These are phyloP conservation scores for Argyrosomus regius DNA, from an alignment of 2,797 vertebrate genomes.

Conservation along the genomic window DNA sequence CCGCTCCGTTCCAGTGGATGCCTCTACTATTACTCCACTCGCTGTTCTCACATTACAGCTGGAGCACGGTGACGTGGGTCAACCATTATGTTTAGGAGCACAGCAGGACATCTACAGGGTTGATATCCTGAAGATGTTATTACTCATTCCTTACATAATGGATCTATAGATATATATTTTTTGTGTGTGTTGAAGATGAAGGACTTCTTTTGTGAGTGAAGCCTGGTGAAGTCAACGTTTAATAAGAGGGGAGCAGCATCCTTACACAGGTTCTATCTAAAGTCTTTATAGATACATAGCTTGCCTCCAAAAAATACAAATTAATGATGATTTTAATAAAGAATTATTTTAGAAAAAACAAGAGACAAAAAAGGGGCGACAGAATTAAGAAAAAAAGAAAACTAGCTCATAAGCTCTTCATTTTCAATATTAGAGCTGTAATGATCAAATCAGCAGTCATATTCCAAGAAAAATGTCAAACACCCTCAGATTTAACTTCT, in stretches of 20 bases:
- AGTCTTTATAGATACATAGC: background rate
- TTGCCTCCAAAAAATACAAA: background rate
- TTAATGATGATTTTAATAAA: background rate
- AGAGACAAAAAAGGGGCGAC: background rate
- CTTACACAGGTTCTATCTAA: background rate
- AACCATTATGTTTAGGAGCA: background rate
- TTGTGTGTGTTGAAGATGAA: background rate
- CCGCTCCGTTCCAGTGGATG: slow-evolving; percentile 40
- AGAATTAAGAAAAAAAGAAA: background rate
- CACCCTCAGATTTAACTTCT: no score
- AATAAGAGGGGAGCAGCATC: background rate
- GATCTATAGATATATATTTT: background rate
- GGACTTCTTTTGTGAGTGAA: background rate
- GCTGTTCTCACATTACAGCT: slow-evolving; percentile 8
- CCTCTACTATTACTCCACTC: slow-evolving; percentile 26
- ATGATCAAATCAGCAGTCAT: no score
- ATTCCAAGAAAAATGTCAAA: no score
- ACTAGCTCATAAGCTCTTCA: background rate
- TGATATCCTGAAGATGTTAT: background rate
- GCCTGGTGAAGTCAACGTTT: background rate
- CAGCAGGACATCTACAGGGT: slow-evolving; percentile 1
- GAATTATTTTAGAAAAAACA: background rate
- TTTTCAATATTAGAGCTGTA: no score
- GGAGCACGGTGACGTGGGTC: background rate
- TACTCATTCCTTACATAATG: background rate